phyloP scores from a whole-genome alignment of 1,140 invertebrate genomes.

The Drosophila seguyi region DNA sequence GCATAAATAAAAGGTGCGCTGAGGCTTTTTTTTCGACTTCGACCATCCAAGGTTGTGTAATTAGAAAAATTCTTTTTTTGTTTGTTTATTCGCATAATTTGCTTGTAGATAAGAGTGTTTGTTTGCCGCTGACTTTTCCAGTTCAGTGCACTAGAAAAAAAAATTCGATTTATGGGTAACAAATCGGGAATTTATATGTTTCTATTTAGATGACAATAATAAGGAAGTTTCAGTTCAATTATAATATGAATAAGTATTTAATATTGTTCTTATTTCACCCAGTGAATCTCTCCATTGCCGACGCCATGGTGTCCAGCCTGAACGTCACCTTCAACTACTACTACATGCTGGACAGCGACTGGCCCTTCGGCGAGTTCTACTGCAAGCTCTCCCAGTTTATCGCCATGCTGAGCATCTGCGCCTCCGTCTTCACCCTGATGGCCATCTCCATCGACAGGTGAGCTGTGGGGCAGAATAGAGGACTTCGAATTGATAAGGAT shows the following conservation, averaged over 20 bases:
- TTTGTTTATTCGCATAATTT: slow-evolving; percentile 51
- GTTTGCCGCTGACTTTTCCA: slow-evolving; percentile 18
- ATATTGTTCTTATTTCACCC: slow-evolving; percentile 2
- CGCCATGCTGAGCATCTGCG: slow-evolving; percentile 95
- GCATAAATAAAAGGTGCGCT: slow-evolving; percentile 61
- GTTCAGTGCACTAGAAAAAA: not conserved
- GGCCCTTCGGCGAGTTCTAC: slow-evolving; percentile 96
- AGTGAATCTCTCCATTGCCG: slow-evolving; percentile 97
- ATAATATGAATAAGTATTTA: not conserved
- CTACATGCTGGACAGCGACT: slow-evolving; percentile 96
- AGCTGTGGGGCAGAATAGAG: slow-evolving; percentile 90
- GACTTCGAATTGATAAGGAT: not conserved
- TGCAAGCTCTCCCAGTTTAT: slow-evolving; percentile 98
- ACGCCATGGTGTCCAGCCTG: slow-evolving; percentile 96
- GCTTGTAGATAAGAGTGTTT: slow-evolving; percentile 45
- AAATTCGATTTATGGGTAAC: not conserved
- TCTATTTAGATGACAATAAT: not conserved
- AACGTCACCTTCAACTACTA: slow-evolving; percentile 98
- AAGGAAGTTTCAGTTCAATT: too few species aligned
- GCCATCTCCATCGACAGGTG: slow-evolving; percentile 98
- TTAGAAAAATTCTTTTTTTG: slow-evolving; percentile 31
- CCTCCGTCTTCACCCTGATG: slow-evolving; percentile 97
- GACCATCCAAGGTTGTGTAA: slow-evolving; percentile 22
- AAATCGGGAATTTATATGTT: not conserved
- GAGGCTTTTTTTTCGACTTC: not conserved